phyloP scores from a whole-genome alignment of 2,113 vertebrate genomes.

The Tringa solitaria region DNA sequence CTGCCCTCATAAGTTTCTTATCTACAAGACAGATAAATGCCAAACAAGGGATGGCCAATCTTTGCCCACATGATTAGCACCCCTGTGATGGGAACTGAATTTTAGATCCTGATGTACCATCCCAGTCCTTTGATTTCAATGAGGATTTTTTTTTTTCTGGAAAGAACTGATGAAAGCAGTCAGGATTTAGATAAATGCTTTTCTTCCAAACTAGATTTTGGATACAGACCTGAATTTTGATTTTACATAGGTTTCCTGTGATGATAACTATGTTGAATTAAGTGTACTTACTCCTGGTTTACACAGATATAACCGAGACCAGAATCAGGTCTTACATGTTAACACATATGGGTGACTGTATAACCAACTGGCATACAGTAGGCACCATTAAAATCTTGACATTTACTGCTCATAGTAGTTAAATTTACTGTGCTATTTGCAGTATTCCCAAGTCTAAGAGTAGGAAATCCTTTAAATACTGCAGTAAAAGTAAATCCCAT shows the following conservation, averaged over 20 bases:
- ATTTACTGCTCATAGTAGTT: slow-evolving; percentile 59
- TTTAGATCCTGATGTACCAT: background rate
- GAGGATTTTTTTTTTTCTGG: background rate
- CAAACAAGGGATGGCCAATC: background rate
- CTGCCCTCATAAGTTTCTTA: background rate
- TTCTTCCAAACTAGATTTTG: background rate
- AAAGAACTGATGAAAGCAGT: background rate
- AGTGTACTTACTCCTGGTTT: background rate
- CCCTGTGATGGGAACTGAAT: background rate
- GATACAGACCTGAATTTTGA: background rate
- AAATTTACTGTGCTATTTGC: slow-evolving; percentile 66
- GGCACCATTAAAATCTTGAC: slow-evolving; percentile 60
- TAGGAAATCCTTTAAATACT: slow-evolving; percentile 65
- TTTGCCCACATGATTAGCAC: background rate
- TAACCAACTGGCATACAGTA: slow-evolving; percentile 49
- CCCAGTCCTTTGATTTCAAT: background rate
- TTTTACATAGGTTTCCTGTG: background rate
- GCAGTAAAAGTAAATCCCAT: slow-evolving; percentile 65
- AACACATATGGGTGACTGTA: slow-evolving; percentile 13
- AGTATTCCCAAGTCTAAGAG: slow-evolving; percentile 53
- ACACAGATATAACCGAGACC: background rate
- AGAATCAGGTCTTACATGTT: background rate
- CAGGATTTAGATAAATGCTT: background rate
- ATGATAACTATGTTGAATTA: background rate
- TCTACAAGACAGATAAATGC: background rate